Conservation (phyloP, 2,797 vertebrate species). For the Myotis planiceps region DNA sequence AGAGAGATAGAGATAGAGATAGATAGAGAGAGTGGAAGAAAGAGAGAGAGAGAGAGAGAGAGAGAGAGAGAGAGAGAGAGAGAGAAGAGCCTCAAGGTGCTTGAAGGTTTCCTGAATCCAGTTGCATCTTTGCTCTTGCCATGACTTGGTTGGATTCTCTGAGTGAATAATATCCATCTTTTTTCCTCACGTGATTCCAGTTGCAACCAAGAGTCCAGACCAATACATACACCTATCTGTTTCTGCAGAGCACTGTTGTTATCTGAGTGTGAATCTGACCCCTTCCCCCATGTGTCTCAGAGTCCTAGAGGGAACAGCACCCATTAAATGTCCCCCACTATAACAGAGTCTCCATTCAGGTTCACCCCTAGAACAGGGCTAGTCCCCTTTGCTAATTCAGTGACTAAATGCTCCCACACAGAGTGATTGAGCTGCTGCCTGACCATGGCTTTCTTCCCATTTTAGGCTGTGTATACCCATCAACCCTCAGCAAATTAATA, state of each 20-base stretch:
- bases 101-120: neutral
- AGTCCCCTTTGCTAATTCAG: neutral
- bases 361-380: neutral
- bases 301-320: neutral
- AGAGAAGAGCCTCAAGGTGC: neutral
- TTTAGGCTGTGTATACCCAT: slow-evolving; percentile 41
- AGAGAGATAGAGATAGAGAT: neutral
- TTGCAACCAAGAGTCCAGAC: neutral
- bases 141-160: neutral
- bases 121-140: neutral
- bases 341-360: neutral
- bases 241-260: neutral
- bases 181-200: neutral
- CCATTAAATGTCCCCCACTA: neutral
- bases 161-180: neutral
- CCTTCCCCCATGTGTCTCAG: neutral
- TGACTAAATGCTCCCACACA: neutral
- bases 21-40: neutral
- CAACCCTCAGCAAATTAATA: slow-evolving; percentile 69
- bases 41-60: neutral
- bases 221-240: neutral
- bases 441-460: slow-evolving; percentile 3
- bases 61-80: neutral
- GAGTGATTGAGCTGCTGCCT: neutral
- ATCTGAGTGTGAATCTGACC: neutral